Evolutionary conservation across 2,113 vertebrate genomes (phyloP).

Genomic region (Antigone vipio): DNA sequence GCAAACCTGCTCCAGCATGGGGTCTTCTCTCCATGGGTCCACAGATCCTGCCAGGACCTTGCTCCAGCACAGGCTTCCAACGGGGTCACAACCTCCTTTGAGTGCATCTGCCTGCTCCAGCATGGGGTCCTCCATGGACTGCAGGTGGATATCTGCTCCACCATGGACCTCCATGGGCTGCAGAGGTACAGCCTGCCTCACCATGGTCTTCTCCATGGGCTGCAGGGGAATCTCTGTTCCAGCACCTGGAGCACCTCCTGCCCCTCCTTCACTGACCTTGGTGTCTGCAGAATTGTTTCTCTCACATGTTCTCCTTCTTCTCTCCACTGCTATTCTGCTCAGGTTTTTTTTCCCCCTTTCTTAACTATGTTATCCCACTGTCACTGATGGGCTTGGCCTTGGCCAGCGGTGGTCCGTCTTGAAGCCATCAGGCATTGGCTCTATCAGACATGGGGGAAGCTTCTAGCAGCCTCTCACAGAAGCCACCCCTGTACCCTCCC

Average conservation of each 20-base stretch:
- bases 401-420: too few relatives aligned
- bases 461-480: too few relatives aligned
- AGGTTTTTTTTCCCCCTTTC: not conserved
- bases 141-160: not conserved
- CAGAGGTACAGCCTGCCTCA: not conserved
- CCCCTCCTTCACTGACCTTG: not conserved
- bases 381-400: too few relatives aligned
- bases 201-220: not conserved
- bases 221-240: not conserved
- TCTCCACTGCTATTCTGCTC: accelerated
- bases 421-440: not conserved
- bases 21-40: not conserved
- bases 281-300: not conserved
- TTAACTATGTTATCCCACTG: not conserved
- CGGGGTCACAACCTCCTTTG: too few relatives aligned
- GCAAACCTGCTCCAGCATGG: too few relatives aligned
- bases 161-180: not conserved
- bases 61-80: not conserved
- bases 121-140: not conserved
- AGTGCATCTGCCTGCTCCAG: too few relatives aligned
- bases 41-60: not conserved
- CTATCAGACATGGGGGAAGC: not conserved
- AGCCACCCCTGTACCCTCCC: too few relatives aligned
- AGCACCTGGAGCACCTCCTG: not conserved
- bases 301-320: not conserved